Base-by-base conservation (phyloP, 1,140 invertebrate genomes). In the Plectrocnemia conspersa region DNA sequence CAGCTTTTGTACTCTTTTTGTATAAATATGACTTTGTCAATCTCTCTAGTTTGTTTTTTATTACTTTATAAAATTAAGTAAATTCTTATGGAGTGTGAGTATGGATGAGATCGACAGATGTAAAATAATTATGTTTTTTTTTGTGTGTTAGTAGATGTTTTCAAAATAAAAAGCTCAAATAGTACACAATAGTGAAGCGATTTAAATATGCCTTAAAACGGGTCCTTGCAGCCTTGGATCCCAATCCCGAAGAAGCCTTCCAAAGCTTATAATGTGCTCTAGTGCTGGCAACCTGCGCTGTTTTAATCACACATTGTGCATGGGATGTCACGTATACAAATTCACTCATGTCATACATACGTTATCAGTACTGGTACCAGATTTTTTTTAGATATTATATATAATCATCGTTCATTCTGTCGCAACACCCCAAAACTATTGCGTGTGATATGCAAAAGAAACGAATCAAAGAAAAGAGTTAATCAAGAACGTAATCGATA, bases 401-500 rank as follows among this genome's bases (percentile, higher is more conserved):
- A n/a, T n/a, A n/a, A n/a, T n/a, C n/a, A n/a, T n/a, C n/a, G n/a
- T n/a, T n/a, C n/a, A n/a, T n/a, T n/a, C n/a, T n/a, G n/a, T n/a
- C 47, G 47, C 38, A 50, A 50, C 47, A 50, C 38, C 47, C 47
- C 47, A 50, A 50, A 50, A 45, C 45, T 45, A 36, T 40, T 55
- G 53, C 53, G 53, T 46, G 53, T 55, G 53, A 55, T 55, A 47
- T 55, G 53, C 53, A 55, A 55, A 40, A 36, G 15, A 54, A 54
- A 54, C 7, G 11, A 48, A 35, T 48, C 18, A 7, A 23, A 48
- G 22, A 22, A 38, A 38, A 38, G 21, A 47, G 3, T 15, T 13
- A 24, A 48, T 29, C 6, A 29, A 7, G n/a, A n/a, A n/a, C n/a
- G n/a, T 29, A 29, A 29, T 29, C n/a, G 6, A 29, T 7, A 35